Evolutionary conservation across 1,140 invertebrate genomes (phyloP).

Genomic region (Bombus pyrosoma): DNA sequence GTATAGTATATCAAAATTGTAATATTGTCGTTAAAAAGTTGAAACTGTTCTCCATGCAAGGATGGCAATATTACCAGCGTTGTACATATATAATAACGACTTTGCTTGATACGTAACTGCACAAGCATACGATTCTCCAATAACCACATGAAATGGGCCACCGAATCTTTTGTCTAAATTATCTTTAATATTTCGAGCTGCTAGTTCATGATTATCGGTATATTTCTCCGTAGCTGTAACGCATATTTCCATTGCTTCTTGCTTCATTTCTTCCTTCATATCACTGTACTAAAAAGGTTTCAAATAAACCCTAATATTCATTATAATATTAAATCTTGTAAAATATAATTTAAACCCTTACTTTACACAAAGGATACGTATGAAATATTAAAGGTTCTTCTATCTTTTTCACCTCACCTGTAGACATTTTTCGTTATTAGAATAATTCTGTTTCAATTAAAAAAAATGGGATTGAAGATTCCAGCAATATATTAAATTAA

Average conservation of each 20-base stretch:
- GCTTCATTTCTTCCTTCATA: constrained; percentile 95
- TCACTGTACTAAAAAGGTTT: constrained; percentile 86
- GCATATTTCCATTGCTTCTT: constrained; percentile 93
- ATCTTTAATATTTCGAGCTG: constrained; percentile 95
- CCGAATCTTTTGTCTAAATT: constrained; percentile 97
- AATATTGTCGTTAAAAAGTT: constrained; percentile 51
- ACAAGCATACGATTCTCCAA: constrained; percentile 97
- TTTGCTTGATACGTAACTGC: constrained; percentile 95
- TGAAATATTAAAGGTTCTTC: constrained; percentile 76
- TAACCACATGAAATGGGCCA: constrained; percentile 94
- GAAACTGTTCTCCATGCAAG: constrained; percentile 91
- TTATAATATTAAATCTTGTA: not conserved
- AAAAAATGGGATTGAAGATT: not conserved
- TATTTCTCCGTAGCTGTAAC: constrained; percentile 96
- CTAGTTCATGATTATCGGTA: constrained; percentile 88
- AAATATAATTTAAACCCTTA: constrained; percentile 49
- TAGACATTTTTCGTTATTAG: constrained; percentile 56
- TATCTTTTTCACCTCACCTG: constrained; percentile 78
- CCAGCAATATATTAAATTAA: not conserved
- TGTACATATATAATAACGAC: constrained; percentile 95
- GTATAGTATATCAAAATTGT: not conserved
- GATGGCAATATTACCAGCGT: constrained; percentile 94
- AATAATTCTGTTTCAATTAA: not conserved
- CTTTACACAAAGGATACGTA: constrained; percentile 79
- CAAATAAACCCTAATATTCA: not conserved